These are phyloP conservation scores for Zaprionus ghesquierei DNA, from an alignment of 1,140 invertebrate genomes.

Conservation along the genomic window DNA sequence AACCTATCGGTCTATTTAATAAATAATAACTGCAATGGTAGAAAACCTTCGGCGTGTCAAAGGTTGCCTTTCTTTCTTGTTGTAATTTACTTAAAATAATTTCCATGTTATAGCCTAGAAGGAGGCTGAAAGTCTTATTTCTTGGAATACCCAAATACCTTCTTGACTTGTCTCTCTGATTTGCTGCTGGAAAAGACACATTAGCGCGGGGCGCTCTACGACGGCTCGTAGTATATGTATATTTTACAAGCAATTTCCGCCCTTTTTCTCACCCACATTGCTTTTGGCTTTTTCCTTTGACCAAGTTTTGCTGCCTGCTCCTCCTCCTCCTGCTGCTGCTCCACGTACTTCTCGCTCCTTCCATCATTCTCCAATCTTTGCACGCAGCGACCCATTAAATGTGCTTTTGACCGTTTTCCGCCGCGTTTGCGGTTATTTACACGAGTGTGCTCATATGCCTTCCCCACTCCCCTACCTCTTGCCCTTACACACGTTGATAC, in stretches of 20 bases:
- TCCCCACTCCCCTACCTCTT: background rate
- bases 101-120: background rate
- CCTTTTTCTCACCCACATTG: constrained; percentile 1
- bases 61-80: no score
- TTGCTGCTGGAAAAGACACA: background rate
- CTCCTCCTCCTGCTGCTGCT: no score
- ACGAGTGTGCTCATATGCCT: constrained; percentile 30
- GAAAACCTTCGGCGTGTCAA: no score
- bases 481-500: background rate
- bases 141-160: no score
- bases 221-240: background rate
- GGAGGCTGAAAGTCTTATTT: no score
- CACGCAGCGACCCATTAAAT: constrained; percentile 61
- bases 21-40: no score
- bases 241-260: constrained; percentile 13
- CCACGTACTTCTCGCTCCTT: background rate
- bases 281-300: constrained; percentile 14
- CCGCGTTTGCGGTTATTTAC: constrained; percentile 69
- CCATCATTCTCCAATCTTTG: constrained; percentile 1
- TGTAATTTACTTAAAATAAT: background rate
- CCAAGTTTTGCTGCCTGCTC: constrained; percentile 28
- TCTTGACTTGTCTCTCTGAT: background rate
- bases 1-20: no score
- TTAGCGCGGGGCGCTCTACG: background rate
- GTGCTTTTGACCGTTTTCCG: constrained; percentile 70